phyloP scores from a whole-genome alignment of 2,113 vertebrate genomes.

The Microtus montanus region DNA sequence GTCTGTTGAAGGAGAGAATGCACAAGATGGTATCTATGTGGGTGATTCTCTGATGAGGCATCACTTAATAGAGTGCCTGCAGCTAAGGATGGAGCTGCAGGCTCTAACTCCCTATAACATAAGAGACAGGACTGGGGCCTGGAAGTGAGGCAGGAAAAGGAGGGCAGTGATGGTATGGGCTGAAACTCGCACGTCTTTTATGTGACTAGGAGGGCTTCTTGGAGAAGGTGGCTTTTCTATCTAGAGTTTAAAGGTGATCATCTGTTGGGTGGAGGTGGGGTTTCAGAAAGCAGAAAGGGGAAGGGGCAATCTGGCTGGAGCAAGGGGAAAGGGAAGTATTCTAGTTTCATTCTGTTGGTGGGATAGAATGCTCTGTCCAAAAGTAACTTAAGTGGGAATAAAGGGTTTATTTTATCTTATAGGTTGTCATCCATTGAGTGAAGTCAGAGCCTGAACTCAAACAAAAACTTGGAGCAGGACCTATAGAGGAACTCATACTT shows the following conservation, averaged over 20 bases:
- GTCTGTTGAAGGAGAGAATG: neutral
- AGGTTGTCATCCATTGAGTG: neutral
- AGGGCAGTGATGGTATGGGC: neutral
- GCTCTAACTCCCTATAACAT: neutral
- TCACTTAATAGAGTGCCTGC: neutral
- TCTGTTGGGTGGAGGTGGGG: neutral
- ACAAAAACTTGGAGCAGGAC: neutral
- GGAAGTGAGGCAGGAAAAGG: neutral
- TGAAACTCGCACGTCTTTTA: neutral
- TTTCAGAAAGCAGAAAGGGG: neutral
- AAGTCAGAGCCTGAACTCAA: neutral
- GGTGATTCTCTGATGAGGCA: neutral
- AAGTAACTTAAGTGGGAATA: neutral
- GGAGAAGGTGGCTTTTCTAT: neutral
- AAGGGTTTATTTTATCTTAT: neutral
- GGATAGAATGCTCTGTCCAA: neutral
- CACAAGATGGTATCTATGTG: neutral
- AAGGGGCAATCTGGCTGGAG: neutral
- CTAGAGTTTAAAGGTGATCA: neutral
- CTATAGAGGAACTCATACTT: neutral
- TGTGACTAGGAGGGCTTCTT: neutral
- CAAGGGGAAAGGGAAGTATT: fast-evolving
- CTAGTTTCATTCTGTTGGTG: neutral
- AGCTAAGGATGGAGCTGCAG: fast-evolving
- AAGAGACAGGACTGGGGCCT: neutral